Base-by-base conservation (phyloP, 1,140 invertebrate species). In the honey bee (Apis mellifera) region DNA sequence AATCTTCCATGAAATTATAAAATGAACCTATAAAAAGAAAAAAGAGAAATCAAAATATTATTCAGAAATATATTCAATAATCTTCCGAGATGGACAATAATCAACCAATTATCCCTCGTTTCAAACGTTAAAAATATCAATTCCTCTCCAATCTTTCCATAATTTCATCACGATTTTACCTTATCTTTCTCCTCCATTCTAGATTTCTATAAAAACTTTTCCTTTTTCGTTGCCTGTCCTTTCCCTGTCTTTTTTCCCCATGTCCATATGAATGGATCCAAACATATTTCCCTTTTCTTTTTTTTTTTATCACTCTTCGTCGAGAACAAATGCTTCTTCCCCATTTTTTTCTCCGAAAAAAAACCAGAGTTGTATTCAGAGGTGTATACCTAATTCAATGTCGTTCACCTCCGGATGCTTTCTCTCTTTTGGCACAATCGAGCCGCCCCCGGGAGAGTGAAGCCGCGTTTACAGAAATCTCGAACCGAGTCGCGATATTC, bases 131-230 rank as follows among this genome's bases (percentile, higher is more conserved):
- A 32, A 32, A 3, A 32, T 32, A 32, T 32, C 26, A 1, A 26
- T 26, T 26, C 32, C 32, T 32, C 32, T 3, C 0, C 86, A 86
- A 86, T n/a, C 89, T 83, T 86, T 85, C 88, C 85, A 88, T 90
- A 84, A 84, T 86, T 89, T 79, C 81, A 74, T 79, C 80, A 91
- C 87, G 83, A 62, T 64, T n/a, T n/a, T n/a, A n/a, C n/a, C 71
- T 12, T 48, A 11, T 26, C 11, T 64, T 21, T 13, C 26, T 62
- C 69, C 21, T 12, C 32, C 23, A 75, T 54, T 79, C 42, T 83
- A 84, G 90, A 91, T 92, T 90, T 90, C 50, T 26, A 92, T 92
- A 90, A 91, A 87, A 92, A 92, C 90, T 90, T 50, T 60, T 72
- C 76, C 74, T 21, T 59, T 59, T 13, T 42, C 32, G 4, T 42